Conservation (phyloP, 2,888 invertebrate species). For the Calephelis perditalis region DNA sequence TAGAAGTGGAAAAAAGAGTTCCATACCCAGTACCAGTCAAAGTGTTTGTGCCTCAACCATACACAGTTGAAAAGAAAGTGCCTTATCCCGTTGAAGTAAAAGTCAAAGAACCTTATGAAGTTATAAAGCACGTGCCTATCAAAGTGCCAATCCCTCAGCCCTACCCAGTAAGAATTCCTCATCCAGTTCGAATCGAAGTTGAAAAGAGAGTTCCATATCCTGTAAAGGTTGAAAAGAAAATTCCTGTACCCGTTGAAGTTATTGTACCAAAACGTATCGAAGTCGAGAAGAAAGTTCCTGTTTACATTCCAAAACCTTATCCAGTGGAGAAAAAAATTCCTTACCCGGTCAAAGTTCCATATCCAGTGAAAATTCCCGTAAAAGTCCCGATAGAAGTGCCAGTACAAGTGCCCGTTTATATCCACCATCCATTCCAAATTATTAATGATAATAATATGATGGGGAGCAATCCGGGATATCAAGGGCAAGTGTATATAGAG, state of each 20-base stretch:
- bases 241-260: conserved; percentile 60
- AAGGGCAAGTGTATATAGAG: conserved; percentile 5
- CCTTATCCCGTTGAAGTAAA: conserved; percentile 70
- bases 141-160: conserved; percentile 66
- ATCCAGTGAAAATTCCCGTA: conserved; percentile 44
- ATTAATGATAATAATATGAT: conserved; percentile 35
- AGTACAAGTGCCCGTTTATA: conserved; percentile 52
- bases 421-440: conserved; percentile 48
- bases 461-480: conserved; percentile 21
- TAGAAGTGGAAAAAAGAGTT: conserved; percentile 59
- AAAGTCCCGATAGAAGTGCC: conserved; percentile 50
- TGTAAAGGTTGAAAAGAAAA: conserved; percentile 67
- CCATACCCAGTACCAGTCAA: conserved; percentile 50
- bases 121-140: conserved; percentile 61
- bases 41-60: conserved; percentile 64
- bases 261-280: conserved; percentile 40
- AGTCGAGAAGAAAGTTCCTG: conserved; percentile 57
- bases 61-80: conserved; percentile 77
- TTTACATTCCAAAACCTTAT: conserved; percentile 42
- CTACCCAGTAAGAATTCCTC: conserved; percentile 72
- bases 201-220: conserved; percentile 69
- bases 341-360: conserved; percentile 49
- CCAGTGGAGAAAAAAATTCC: conserved; percentile 63
- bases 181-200: conserved; percentile 68
- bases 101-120: conserved; percentile 60